Conservation (phyloP, 2,797 vertebrate species). For the Aselliscus stoliczkanus region DNA sequence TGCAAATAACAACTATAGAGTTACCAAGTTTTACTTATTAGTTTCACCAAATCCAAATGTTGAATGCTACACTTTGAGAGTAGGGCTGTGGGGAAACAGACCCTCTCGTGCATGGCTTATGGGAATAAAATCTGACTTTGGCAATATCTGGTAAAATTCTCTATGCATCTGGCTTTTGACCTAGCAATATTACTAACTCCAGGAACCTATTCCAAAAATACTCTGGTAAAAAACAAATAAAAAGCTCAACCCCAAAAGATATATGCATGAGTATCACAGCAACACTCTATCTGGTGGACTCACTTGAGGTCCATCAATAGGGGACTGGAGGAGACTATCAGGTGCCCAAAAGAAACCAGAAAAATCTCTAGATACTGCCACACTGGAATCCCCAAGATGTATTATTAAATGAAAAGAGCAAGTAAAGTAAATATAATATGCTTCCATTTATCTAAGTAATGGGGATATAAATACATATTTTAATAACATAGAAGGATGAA, state of each 20-base stretch:
- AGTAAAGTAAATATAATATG: background rate
- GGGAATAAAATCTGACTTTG: background rate
- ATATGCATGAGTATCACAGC: background rate
- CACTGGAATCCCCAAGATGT: too few species aligned
- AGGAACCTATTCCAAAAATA: background rate
- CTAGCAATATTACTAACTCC: background rate
- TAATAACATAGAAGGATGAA: background rate
- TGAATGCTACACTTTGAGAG: background rate
- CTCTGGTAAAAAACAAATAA: background rate
- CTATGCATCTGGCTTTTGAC: background rate
- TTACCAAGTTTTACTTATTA: background rate
- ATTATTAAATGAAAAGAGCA: background rate
- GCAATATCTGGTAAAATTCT: background rate
- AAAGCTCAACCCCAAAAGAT: background rate
- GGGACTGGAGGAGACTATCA: fast-evolving
- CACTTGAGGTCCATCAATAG: background rate
- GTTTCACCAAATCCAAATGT: background rate
- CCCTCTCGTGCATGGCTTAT: background rate
- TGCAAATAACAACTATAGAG: background rate
- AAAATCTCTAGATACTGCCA: background rate
- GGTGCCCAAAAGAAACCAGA: background rate
- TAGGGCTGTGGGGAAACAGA: background rate
- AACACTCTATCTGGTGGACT: too few species aligned
- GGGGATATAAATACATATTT: background rate
- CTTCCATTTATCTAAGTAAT: background rate